phyloP scores from a whole-genome alignment of 2,113 vertebrate genomes.

The Smithornis capensis region DNA sequence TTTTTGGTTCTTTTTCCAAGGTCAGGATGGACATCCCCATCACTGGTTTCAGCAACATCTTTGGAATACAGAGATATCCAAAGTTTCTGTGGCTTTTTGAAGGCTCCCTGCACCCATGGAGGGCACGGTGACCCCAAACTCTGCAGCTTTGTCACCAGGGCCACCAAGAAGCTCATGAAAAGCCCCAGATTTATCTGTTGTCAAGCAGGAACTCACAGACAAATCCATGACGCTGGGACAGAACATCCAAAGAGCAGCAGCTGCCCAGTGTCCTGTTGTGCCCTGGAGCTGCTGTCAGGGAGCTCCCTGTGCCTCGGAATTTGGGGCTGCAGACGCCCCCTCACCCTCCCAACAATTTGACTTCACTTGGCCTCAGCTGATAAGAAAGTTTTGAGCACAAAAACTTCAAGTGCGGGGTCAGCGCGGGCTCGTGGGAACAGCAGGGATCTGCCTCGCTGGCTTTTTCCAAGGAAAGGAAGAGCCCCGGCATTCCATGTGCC shows the following conservation, averaged over 20 bases:
- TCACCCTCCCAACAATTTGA: not conserved
- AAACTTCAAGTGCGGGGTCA: not conserved
- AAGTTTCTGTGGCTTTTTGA: not conserved
- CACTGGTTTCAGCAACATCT: not conserved
- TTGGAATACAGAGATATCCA: not conserved
- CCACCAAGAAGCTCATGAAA: not conserved
- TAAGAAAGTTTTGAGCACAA: not conserved
- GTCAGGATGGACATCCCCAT: not conserved
- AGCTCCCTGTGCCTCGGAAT: not conserved
- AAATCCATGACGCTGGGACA: not conserved
- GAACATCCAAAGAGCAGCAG: not conserved
- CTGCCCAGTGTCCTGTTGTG: not conserved
- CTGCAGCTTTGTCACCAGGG: not conserved
- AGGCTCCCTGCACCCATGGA: not conserved
- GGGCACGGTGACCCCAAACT: not conserved
- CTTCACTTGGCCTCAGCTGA: not conserved
- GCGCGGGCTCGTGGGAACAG: constrained; percentile 43
- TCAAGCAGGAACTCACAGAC: not conserved
- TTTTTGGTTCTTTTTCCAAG: not conserved
- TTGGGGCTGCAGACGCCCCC: not conserved
- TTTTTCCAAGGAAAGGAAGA: not conserved
- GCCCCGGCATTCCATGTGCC: not conserved
- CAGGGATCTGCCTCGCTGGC: not conserved
- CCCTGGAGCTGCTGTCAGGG: not conserved
- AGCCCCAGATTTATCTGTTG: rapidly evolving